Percentiles rank a stretch among this genome's conserved stretches.
Conservation (phyloP, 2,113 vertebrate species). For the Lutjanus erythropterus region DNA sequence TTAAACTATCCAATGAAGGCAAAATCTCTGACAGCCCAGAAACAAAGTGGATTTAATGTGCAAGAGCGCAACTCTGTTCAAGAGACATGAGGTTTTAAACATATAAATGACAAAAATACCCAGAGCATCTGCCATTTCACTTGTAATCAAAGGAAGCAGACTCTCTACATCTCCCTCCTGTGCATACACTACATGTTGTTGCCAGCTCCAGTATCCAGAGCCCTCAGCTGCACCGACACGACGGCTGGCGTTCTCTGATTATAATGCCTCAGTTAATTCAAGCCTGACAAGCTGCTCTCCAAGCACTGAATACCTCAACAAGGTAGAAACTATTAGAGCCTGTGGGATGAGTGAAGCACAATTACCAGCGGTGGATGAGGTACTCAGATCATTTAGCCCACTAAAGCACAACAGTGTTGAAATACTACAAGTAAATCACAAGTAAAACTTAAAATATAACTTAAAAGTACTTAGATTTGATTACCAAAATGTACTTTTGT, state of each 20-base stretch:
- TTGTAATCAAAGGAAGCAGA: constrained; percentile 50
- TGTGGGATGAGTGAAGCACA: constrained; percentile 17
- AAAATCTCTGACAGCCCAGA: not conserved
- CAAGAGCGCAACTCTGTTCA: not conserved
- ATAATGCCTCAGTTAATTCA: constrained; percentile 45
- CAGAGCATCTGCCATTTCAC: constrained; percentile 30
- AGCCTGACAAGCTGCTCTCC: constrained; percentile 43
- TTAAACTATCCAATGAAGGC: not conserved
- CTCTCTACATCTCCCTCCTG: constrained; percentile 25
- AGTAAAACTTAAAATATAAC: not conserved
- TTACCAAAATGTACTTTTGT: not conserved
- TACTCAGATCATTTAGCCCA: not conserved
- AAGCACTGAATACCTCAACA: constrained; percentile 37
- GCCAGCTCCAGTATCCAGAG: constrained; percentile 54
- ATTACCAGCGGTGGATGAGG: constrained; percentile 1
- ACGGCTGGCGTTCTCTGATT: constrained; percentile 53
- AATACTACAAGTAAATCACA: no score
- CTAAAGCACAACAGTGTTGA: no score
- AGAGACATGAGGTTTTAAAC: constrained; percentile 13
- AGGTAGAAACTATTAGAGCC: constrained; percentile 46
- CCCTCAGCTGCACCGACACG: constrained; percentile 39
- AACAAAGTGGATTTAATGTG: not conserved
- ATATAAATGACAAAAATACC: constrained; percentile 24
- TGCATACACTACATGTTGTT: constrained; percentile 4
- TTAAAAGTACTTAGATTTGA: not conserved